Evolutionary conservation across 1,140 invertebrate species (phyloP).

Genomic region (Lamellibrachia luymesi): DNA sequence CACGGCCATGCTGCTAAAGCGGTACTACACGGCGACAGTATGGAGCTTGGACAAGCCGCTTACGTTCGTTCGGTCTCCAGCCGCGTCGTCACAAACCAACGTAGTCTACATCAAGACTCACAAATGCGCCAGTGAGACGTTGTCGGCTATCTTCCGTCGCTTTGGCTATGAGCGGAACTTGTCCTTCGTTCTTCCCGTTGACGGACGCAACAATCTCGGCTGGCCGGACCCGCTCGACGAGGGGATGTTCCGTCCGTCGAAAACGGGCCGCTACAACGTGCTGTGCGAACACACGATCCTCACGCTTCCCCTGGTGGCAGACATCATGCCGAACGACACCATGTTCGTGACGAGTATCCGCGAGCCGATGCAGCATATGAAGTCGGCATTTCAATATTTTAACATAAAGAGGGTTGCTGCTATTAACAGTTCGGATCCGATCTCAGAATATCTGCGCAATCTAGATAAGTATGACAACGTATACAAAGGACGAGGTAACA

Average conservation of each 20-base stretch:
- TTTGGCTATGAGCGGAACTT: constrained; percentile 21
- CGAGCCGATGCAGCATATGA: constrained; percentile 31
- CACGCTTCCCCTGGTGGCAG: constrained; percentile 4
- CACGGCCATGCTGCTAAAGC: background rate
- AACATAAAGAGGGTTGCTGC: background rate
- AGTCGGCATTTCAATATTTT: constrained; percentile 29
- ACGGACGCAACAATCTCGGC: constrained; percentile 36
- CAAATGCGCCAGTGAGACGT: constrained; percentile 25
- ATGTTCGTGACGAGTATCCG: constrained; percentile 27
- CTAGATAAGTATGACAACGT: constrained; percentile 41
- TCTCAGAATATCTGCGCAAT: constrained; percentile 39
- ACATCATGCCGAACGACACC: constrained; percentile 28
- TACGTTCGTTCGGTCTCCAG: background rate
- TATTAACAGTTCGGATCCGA: background rate
- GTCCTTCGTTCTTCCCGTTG: constrained; percentile 21
- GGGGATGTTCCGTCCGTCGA: constrained; percentile 23
- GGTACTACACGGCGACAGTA: background rate
- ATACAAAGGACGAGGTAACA: constrained; percentile 37
- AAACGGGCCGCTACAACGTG: constrained; percentile 17
- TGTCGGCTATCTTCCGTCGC: constrained; percentile 15
- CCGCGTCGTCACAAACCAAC: background rate
- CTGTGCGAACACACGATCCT: constrained; percentile 25
- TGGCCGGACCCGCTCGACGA: constrained; percentile 41
- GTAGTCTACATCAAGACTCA: constrained; percentile 26
- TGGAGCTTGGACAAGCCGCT: background rate